Base-by-base conservation (phyloP, 2,888 invertebrate species). In the Perizoma affinitatum region DNA sequence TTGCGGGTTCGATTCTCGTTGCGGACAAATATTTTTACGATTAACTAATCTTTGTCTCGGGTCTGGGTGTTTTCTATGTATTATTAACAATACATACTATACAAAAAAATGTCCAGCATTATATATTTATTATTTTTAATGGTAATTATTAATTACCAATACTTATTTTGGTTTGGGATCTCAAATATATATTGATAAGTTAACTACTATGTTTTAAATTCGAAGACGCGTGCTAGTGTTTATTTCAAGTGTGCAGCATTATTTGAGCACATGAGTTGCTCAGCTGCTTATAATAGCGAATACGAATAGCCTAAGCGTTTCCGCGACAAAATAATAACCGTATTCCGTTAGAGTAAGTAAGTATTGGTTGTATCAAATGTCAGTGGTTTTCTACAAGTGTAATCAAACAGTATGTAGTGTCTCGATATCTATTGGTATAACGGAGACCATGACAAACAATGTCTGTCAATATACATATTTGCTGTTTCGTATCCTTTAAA, bases 301-400 rank as follows among this genome's bases (percentile, higher is more conserved):
- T 44, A 44, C 55, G 62, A 63, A 58, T 60, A 40, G 55, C 67
- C 65, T 62, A 70, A 62, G 65, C 66, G 66, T 75, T 76, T 76
- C 74, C 72, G 65, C 62, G 66, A 73, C 60, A 60, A 68, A 75
- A 75, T 79, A 77, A 78, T 74, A 74, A 51, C 58, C 35, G 52
- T 58, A 42, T 45, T 58, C 63, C 73, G 76, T 76, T 78, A 76
- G 64, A 47, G 61, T 79, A 80, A 82, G 71, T 79, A 80, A 82
- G 71, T 79, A 75, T 75, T 72, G 73, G 79, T 78, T 76, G 69
- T 76, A 75, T 77, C 74, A 75, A 78, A 78, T 77, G 72, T 75
- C 76, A 60, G 65, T 5, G 43, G 44, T 63, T 59, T 61, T 54
- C 22, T 61, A 70, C 67, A 69, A 65, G 68, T 69, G 58, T 43